phyloP scores from a whole-genome alignment of 1,140 invertebrate species.

The Paracyclopina nana region DNA sequence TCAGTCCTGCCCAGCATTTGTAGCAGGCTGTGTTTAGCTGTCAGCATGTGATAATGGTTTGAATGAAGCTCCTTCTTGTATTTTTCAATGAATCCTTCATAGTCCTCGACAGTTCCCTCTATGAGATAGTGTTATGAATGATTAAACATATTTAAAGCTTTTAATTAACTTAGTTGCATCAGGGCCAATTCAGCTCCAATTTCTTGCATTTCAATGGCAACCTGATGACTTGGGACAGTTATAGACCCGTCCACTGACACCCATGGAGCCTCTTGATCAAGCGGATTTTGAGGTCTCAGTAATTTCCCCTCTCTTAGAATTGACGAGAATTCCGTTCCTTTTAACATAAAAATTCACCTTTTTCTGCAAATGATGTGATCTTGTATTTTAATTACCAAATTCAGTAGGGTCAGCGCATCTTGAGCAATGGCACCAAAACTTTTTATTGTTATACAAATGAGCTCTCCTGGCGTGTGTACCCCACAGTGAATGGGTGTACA shows the following conservation, averaged over 20 bases:
- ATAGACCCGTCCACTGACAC: background rate
- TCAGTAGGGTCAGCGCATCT: constrained; percentile 47
- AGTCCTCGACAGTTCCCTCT: constrained; percentile 14
- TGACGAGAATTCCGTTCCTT: constrained; percentile 1
- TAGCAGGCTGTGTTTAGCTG: constrained; percentile 52
- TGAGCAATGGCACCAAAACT: constrained; percentile 46
- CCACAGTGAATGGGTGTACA: constrained; percentile 49
- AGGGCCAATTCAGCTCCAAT: constrained; percentile 9
- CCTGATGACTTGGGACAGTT: background rate
- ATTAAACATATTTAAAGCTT: background rate
- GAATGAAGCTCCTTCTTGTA: constrained; percentile 35
- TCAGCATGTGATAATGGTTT: constrained; percentile 57
- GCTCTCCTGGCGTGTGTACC: constrained; percentile 40
- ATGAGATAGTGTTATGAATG: background rate
- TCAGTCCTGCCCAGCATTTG: constrained; percentile 47
- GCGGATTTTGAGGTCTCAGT: background rate
- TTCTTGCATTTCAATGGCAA: constrained; percentile 1
- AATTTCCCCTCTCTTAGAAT: background rate
- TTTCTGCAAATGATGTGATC: background rate
- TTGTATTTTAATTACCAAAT: background rate
- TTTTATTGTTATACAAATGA: constrained; percentile 45
- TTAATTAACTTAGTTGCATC: constrained; percentile 10
- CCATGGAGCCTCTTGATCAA: constrained; percentile 1
- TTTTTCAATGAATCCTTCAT: constrained; percentile 11
- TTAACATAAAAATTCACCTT: background rate